A percentile compares a stretch with the other conserved stretches of the same genome.
Evolutionary conservation across 2,888 invertebrate genomes (phyloP).

Genomic region (Euproctis similis): DNA sequence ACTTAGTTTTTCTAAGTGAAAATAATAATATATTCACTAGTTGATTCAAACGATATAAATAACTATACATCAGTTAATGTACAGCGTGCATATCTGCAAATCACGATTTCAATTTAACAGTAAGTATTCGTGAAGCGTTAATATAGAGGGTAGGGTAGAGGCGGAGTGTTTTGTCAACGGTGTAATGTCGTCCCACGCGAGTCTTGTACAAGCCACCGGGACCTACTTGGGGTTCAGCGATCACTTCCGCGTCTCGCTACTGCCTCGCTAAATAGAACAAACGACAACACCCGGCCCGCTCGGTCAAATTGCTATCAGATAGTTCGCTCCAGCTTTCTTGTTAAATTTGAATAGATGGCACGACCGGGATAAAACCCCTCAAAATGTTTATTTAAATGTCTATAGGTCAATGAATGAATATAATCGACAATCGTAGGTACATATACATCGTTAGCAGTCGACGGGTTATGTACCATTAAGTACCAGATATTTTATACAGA

Average conservation of each 20-base stretch:
- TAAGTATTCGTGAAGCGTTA: constrained; percentile 31
- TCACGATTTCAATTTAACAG: constrained; percentile 24
- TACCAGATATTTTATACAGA: too few species aligned
- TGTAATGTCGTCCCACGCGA: constrained; percentile 55
- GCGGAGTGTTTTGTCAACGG: constrained; percentile 44
- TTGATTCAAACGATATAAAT: too few species aligned
- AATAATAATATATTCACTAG: too few species aligned
- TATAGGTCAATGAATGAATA: constrained; percentile 3
- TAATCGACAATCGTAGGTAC: too few species aligned
- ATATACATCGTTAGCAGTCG: constrained; percentile 6
- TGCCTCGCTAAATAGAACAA: constrained; percentile 34
- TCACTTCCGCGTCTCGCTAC: constrained; percentile 42
- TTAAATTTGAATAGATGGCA: constrained; percentile 12
- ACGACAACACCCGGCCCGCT: constrained; percentile 23
- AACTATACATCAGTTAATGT: constrained; percentile 1
- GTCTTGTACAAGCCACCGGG: constrained; percentile 42
- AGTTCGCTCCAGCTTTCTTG: constrained; percentile 16
- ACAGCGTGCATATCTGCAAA: constrained; percentile 12
- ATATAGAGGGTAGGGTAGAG: constrained; percentile 27
- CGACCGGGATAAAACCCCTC: constrained; percentile 3
- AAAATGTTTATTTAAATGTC: constrained; percentile 3
- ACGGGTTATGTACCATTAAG: constrained; percentile 7
- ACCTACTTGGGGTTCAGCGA: constrained; percentile 28
- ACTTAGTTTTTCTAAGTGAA: too few species aligned
- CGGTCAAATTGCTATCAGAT: constrained; percentile 27